A percentile compares a stretch with the other conserved stretches of the same genome.
Conservation (phyloP, 1,140 invertebrate species). For the Glossosoma conforme region DNA sequence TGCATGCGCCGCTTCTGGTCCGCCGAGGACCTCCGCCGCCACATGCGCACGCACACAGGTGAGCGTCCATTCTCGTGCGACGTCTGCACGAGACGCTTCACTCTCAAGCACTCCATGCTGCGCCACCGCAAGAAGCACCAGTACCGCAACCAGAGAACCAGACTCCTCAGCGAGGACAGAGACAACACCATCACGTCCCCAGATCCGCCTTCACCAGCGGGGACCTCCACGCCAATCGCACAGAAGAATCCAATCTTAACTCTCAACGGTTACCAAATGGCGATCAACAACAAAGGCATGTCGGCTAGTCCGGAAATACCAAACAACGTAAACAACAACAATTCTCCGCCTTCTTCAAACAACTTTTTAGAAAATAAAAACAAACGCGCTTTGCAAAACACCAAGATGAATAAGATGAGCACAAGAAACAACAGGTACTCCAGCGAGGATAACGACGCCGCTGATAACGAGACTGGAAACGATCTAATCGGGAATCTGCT, state of each 20-base stretch:
- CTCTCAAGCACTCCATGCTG: constrained; percentile 90
- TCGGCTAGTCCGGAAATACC: constrained; percentile 37
- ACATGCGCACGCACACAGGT: constrained; percentile 86
- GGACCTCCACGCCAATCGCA: constrained; percentile 22
- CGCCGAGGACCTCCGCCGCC: constrained; percentile 83
- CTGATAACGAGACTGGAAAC: constrained; percentile 53
- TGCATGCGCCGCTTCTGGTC: constrained; percentile 92
- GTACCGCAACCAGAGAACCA: constrained; percentile 41
- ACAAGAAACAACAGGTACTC: constrained; percentile 44
- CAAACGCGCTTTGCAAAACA: constrained; percentile 40
- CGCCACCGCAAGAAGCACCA: constrained; percentile 81
- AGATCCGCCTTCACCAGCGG: constrained; percentile 2
- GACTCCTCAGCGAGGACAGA: constrained; percentile 48
- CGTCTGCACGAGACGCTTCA: constrained; percentile 77
- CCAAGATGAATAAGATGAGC: constrained; percentile 33
- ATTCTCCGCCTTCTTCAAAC: constrained; percentile 41
- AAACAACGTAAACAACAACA: constrained; percentile 52
- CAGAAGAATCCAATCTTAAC: constrained; percentile 37
- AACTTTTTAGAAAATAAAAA: constrained; percentile 51
- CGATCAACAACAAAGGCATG: constrained; percentile 34
- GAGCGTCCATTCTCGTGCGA: constrained; percentile 77
- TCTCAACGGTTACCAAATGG: constrained; percentile 24
- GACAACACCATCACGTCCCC: constrained; percentile 38
- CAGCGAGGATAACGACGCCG: constrained; percentile 45
- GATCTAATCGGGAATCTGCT: constrained; percentile 86